Conservation (phyloP, 2,113 vertebrate genomes). For the Perca flavescens region DNA sequence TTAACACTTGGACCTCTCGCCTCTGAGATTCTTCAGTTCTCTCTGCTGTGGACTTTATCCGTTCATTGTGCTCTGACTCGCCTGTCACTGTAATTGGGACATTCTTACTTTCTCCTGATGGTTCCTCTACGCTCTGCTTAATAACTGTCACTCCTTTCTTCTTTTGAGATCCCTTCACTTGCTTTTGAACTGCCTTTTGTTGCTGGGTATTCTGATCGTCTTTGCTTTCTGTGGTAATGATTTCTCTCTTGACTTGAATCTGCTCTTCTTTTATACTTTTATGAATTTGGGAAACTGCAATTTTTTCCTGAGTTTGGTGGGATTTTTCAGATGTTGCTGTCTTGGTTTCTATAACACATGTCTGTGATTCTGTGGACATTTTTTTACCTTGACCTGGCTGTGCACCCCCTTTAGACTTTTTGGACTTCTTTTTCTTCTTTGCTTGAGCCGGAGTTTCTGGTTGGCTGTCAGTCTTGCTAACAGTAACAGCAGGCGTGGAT, state of each 20-base stretch:
- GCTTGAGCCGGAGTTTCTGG: slow-evolving; percentile 53
- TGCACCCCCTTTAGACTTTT: slow-evolving; percentile 77
- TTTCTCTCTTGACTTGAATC: slow-evolving; percentile 67
- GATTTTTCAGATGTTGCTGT: slow-evolving; percentile 39
- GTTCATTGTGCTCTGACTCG: slow-evolving; percentile 66
- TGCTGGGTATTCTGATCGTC: slow-evolving; percentile 60
- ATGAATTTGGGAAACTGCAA: slow-evolving; percentile 57
- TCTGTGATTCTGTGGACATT: slow-evolving; percentile 56
- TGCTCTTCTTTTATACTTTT: slow-evolving; percentile 60
- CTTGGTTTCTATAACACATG: slow-evolving; percentile 49
- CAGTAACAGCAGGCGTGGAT: slow-evolving; percentile 21
- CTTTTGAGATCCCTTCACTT: slow-evolving; percentile 68
- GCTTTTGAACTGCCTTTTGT: slow-evolving; percentile 69
- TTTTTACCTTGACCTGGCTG: slow-evolving; percentile 70
- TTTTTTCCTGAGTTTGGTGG: slow-evolving; percentile 63
- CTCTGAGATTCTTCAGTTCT: slow-evolving; percentile 81
- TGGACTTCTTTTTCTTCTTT: slow-evolving; percentile 84
- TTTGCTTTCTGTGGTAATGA: slow-evolving; percentile 65
- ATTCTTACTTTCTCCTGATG: slow-evolving; percentile 58
- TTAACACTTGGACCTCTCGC: slow-evolving; percentile 83
- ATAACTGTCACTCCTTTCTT: slow-evolving; percentile 66
- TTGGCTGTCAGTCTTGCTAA: slow-evolving; percentile 51
- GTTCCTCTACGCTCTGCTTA: slow-evolving; percentile 67
- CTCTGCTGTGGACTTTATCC: slow-evolving; percentile 71
- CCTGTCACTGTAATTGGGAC: slow-evolving; percentile 69